These are phyloP conservation scores for Glaucopsyche alexis DNA, from an alignment of 2,888 invertebrate genomes.

Conservation along the genomic window DNA sequence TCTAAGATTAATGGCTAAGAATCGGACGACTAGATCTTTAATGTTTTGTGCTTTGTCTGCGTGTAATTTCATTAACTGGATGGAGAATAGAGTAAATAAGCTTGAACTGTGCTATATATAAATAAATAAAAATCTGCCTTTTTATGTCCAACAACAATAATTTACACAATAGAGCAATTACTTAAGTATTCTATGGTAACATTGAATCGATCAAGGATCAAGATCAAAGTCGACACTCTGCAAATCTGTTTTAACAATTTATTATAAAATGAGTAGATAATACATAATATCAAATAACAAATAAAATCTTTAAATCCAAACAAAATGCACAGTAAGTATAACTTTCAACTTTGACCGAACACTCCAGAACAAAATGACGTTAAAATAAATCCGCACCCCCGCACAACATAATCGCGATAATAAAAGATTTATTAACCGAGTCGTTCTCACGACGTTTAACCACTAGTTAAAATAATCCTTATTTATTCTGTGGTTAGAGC, in stretches of 20 bases:
- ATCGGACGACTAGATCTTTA: slow-evolving; percentile 56
- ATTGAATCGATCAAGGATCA: neutral
- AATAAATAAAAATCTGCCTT: neutral
- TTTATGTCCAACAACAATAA: neutral
- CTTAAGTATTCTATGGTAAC: neutral
- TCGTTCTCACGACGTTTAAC: slow-evolving; percentile 70
- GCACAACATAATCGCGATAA: slow-evolving; percentile 36
- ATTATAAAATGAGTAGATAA: too few species aligned
- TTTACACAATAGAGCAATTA: too few species aligned
- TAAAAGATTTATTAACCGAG: slow-evolving; percentile 46
- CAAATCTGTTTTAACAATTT: too few species aligned
- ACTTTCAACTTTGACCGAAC: neutral
- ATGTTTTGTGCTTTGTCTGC: slow-evolving; percentile 47
- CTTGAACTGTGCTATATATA: neutral
- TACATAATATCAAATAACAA: too few species aligned
- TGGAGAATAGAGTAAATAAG: neutral
- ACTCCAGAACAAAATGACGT: neutral
- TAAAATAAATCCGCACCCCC: slow-evolving; percentile 29
- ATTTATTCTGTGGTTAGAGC: slow-evolving; percentile 70
- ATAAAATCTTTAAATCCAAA: too few species aligned
- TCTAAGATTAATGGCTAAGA: slow-evolving; percentile 74
- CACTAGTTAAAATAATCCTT: slow-evolving; percentile 66
- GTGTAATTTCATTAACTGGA: slow-evolving; percentile 27
- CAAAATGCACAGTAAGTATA: too few species aligned
- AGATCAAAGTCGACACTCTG: too few species aligned